Percentiles rank a stretch among this genome's conserved stretches.
Conservation (phyloP, 1,140 invertebrate genomes). For the Zaprionus taronus region DNA sequence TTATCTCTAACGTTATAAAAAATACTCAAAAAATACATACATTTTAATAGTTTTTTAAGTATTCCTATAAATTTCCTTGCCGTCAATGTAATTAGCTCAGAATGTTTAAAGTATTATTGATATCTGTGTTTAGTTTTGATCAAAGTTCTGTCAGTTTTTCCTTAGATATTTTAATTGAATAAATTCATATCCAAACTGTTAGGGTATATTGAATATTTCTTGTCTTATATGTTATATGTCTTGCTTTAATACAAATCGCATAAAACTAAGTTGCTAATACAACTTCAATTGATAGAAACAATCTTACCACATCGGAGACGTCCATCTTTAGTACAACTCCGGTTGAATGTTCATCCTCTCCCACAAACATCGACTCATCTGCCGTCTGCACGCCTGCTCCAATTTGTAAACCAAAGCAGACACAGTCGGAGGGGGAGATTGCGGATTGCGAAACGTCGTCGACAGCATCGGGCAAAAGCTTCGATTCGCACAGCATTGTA, state of each 20-base stretch:
- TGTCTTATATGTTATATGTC: background rate
- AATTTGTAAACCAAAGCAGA: constrained; percentile 79
- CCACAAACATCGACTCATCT: constrained; percentile 53
- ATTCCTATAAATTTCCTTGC: no score
- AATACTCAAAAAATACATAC: background rate
- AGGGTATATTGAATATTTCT: background rate
- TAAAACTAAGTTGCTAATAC: constrained; percentile 5
- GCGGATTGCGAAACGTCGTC: constrained; percentile 80
- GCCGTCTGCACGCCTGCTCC: constrained; percentile 58
- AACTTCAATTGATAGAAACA: constrained; percentile 52
- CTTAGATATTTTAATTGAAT: background rate
- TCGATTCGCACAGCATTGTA: constrained; percentile 70
- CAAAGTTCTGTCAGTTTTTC: no score
- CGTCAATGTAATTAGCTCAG: no score
- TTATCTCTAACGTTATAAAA: background rate
- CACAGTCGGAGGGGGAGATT: constrained; percentile 63
- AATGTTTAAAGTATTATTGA: no score
- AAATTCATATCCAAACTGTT: background rate
- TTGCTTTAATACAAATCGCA: background rate
- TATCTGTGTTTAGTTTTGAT: no score
- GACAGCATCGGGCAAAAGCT: constrained; percentile 79
- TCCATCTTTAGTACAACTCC: constrained; percentile 81
- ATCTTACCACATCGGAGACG: constrained; percentile 78
- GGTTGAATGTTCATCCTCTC: constrained; percentile 57
- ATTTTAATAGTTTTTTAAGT: background rate